A percentile compares a stretch with the other conserved stretches of the same genome.
phyloP scores from a whole-genome alignment of 2,797 vertebrate genomes.

The Bradypus variegatus region DNA sequence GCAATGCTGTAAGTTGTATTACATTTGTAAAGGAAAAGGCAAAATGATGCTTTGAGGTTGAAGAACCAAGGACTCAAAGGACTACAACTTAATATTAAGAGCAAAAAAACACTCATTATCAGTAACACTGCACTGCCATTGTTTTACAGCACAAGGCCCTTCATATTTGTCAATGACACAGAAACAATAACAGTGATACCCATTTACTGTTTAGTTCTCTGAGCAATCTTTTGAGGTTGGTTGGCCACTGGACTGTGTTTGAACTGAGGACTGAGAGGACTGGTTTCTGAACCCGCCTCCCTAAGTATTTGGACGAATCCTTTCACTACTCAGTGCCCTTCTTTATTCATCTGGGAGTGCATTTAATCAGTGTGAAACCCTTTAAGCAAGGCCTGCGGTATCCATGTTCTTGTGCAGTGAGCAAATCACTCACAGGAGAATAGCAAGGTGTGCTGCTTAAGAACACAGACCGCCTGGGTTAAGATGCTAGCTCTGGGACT shows the following conservation, averaged over 20 bases:
- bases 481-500: not conserved
- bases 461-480: no score
- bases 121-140: rapidly evolving
- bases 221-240: not conserved
- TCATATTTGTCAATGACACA: not conserved
- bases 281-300: not conserved
- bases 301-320: no score
- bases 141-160: not conserved
- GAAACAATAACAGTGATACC: not conserved
- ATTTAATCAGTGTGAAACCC: no score
- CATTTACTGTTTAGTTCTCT: not conserved
- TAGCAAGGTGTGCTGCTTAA: rapidly evolving
- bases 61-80: not conserved
- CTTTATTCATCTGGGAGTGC: not conserved
- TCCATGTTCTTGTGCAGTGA: not conserved
- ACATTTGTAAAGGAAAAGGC: not conserved
- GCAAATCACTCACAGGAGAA: rapidly evolving
- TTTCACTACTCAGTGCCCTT: not conserved
- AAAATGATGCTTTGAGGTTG: not conserved
- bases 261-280: not conserved
- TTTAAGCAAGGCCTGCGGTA: not conserved
- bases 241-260: not conserved
- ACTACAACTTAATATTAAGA: not conserved
- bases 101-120: not conserved
- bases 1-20: not conserved